Conservation (phyloP, 2,888 invertebrate genomes). For the Slavum lentiscoides region DNA sequence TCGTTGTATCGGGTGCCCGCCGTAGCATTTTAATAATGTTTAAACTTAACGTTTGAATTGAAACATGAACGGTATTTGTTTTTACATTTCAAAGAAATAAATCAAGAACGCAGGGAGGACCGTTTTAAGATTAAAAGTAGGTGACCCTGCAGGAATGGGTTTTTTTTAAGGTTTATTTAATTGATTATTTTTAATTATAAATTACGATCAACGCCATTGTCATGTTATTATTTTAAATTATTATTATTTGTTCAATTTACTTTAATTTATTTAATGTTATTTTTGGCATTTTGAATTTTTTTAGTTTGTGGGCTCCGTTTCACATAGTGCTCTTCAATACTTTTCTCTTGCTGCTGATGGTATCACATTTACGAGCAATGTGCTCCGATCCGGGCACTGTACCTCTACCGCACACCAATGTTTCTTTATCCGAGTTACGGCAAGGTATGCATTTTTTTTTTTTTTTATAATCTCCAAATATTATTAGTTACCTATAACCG, state of each 20-base stretch:
- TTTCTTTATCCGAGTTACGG: conserved; percentile 82
- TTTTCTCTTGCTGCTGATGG: conserved; percentile 72
- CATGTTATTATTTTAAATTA: not conserved
- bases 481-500: not conserved
- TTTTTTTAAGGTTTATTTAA: too few relatives aligned
- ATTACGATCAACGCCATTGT: too few relatives aligned
- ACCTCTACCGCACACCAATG: conserved; percentile 71
- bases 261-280: not conserved
- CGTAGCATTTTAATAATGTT: too few relatives aligned
- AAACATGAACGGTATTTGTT: too few relatives aligned
- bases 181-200: too few relatives aligned
- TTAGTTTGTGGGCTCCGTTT: conserved; percentile 79
- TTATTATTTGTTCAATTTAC: not conserved
- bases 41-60: too few relatives aligned
- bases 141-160: too few relatives aligned
- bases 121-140: too few relatives aligned
- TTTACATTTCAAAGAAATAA: too few relatives aligned
- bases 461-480: not conserved
- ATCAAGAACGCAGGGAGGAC: too few relatives aligned
- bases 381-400: conserved; percentile 88
- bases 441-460: conserved; percentile 60
- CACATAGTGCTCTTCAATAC: conserved; percentile 80
- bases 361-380: conserved; percentile 82
- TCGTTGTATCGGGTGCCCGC: too few relatives aligned
- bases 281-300: conserved; percentile 57